Evolutionary conservation across 2,113 vertebrate species (phyloP), one percentile per base, ranked within the genome.

Genomic region (Danionella cerebrum): DNA sequence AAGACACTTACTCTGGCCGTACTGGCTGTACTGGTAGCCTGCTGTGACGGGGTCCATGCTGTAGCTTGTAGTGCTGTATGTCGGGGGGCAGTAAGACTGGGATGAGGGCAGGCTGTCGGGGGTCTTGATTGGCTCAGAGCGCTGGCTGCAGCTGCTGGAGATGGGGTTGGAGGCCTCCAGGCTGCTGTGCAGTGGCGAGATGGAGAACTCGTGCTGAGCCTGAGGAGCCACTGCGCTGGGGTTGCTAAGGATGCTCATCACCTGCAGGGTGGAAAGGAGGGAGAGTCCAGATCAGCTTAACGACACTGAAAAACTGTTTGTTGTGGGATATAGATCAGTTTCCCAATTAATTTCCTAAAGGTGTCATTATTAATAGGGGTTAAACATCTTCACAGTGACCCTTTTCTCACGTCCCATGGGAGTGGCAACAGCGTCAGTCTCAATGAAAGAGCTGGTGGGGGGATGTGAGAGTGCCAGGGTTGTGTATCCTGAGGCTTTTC

Each of bases 1-100:
- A 66, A 60, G 57, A 52, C 70, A 94, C 96, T 97, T 78, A 98
- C 96, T 97, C 76, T 97, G 94, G 39, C 95, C 89, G 0, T 98
- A 98, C 79, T 97, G 96, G 45, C 91, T 88, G 9, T 97, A 98
- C 77, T 98, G 96, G 88, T 97, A 98, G 47, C 93, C 87, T 1
- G 94, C 95, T 13, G 85, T 73, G 76, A 96, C 91, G 0, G 96
- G 94, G 74, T 98, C 96, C 89, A 98, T 88, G 22, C 91, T 93
- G 90, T 98, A 98, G 82, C 93, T 89, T 16, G 89, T 89, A 76
- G 91, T 89, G 88, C 92, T 95, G 91, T 98, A 98, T 57, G 95
- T 95, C n/a, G 95, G 91, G 0, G 91, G 93, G 69, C 95, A 98
- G 90, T 98, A 98, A 72, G 95, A 92, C 86, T 98, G 95, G 1